Conservation (phyloP, 2,113 vertebrate genomes). For the Pomatorhinus ruficollis region DNA sequence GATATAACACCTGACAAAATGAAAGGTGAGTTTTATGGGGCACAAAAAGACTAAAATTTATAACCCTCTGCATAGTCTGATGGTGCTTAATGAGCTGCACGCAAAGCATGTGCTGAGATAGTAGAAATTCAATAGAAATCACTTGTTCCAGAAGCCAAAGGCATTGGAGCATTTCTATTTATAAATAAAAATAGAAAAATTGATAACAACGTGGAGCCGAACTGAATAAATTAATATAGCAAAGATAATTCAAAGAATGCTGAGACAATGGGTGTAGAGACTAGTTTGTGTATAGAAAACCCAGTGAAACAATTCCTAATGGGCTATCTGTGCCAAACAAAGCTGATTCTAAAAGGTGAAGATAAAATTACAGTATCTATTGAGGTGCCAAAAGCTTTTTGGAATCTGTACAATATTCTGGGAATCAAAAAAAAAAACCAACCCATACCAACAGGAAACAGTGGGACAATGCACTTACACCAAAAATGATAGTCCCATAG, state of each 20-base stretch:
- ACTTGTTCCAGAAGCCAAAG: background rate
- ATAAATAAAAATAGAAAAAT: background rate
- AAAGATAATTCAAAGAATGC: background rate
- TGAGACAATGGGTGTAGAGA: background rate
- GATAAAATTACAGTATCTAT: background rate
- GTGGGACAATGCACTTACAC: background rate
- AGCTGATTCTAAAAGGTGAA: background rate
- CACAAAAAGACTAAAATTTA: background rate
- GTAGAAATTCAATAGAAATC: background rate
- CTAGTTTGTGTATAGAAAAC: background rate
- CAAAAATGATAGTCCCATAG: background rate
- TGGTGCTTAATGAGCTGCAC: background rate
- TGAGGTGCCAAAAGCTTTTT: background rate
- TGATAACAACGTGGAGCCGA: background rate
- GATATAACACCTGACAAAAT: background rate
- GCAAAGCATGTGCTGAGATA: background rate
- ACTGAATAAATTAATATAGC: background rate
- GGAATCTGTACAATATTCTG: background rate
- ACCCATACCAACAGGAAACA: background rate
- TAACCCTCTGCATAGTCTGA: background rate
- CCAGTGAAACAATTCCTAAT: background rate
- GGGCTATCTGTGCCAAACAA: background rate
- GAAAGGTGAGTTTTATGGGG: background rate
- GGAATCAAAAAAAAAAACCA: background rate
- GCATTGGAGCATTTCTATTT: background rate